Conservation (phyloP, 2,888 invertebrate genomes). For the Drosophila limbata region DNA sequence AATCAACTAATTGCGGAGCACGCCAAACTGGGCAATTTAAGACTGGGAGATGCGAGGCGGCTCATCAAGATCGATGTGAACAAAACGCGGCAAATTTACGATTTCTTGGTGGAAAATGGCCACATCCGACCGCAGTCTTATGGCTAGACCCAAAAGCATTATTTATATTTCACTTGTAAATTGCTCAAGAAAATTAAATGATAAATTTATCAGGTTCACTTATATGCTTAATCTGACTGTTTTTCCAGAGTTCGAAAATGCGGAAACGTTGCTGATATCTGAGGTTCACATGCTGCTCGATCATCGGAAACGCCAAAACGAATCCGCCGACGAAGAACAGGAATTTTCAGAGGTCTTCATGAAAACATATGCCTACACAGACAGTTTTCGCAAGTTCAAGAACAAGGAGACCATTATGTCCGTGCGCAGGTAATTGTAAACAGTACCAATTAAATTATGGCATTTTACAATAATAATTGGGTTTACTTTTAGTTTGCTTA, state of each 20-base stretch:
- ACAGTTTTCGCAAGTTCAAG: conserved; percentile 98
- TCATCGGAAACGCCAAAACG: conserved; percentile 98
- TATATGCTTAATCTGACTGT: background rate
- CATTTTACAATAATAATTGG: background rate
- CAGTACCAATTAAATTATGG: background rate
- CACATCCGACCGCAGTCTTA: conserved; percentile 86
- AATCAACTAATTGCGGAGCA: conserved; percentile 91
- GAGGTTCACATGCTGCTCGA: conserved; percentile 98
- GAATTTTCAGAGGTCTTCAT: conserved; percentile 99
- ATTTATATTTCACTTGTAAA: conserved; percentile 66
- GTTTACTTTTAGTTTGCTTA: conserved; percentile 90
- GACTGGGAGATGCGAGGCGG: conserved; percentile 92
- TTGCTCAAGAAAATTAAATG: conserved; percentile 33
- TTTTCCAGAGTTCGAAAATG: conserved; percentile 96
- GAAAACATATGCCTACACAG: conserved; percentile 98
- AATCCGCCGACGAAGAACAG: conserved; percentile 98
- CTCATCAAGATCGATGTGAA: conserved; percentile 97
- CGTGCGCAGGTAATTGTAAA: conserved; percentile 92
- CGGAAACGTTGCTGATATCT: conserved; percentile 97
- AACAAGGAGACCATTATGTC: conserved; percentile 99
- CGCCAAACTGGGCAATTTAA: conserved; percentile 90
- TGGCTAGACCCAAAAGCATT: conserved; percentile 24
- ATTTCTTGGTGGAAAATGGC: conserved; percentile 90
- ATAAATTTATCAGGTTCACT: conserved; percentile 1
- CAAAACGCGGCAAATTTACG: conserved; percentile 94